These are phyloP conservation scores for Plodia interpunctella DNA, from an alignment of 1,140 invertebrate genomes.

Conservation along the genomic window DNA sequence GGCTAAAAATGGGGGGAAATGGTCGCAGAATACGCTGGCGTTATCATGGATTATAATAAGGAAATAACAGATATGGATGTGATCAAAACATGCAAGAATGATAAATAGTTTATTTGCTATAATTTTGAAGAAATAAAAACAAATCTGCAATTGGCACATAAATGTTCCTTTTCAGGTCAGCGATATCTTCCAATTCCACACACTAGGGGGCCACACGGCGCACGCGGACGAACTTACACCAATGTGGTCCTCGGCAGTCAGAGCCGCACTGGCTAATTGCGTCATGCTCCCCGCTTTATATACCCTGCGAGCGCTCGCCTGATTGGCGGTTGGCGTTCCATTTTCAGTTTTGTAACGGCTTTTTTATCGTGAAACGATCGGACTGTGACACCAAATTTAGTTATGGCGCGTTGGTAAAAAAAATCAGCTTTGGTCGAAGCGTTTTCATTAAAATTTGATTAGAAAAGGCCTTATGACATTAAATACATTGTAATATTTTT, in stretches of 20 bases:
- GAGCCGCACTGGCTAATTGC: conserved; percentile 20
- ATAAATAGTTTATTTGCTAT: too few relatives aligned
- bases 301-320: conserved; percentile 19
- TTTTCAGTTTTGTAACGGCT: conserved; percentile 5
- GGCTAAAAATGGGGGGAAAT: too few relatives aligned
- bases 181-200: conserved; percentile 82
- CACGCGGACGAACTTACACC: conserved; percentile 64
- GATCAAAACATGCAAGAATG: too few relatives aligned
- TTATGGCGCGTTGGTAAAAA: not conserved
- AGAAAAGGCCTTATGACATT: too few relatives aligned
- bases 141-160: too few relatives aligned
- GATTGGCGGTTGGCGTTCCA: conserved; percentile 16
- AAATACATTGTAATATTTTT: too few relatives aligned
- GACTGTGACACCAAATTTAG: conserved; percentile 24
- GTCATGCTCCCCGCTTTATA: conserved; percentile 30
- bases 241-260: conserved; percentile 41
- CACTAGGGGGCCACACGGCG: conserved; percentile 57
- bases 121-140: too few relatives aligned
- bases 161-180: too few relatives aligned
- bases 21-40: too few relatives aligned
- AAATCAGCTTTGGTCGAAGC: not conserved
- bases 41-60: too few relatives aligned
- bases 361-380: conserved; percentile 25
- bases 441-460: too few relatives aligned
- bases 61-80: too few relatives aligned